Conservation (phyloP, 2,797 vertebrate species). For the Acanthurus tractus region DNA sequence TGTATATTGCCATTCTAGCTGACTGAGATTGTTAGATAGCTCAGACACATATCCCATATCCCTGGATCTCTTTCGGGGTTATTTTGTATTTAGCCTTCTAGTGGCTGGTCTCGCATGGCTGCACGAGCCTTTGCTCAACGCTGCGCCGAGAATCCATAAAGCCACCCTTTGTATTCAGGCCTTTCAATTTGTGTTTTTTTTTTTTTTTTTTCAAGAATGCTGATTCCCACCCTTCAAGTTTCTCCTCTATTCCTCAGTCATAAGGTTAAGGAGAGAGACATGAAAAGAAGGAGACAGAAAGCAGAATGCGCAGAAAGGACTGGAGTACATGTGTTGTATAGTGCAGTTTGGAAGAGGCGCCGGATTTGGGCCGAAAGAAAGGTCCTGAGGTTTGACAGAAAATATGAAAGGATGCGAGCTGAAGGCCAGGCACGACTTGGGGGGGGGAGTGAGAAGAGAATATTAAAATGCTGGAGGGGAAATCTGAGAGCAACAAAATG, state of each 20-base stretch:
- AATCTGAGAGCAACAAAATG: constrained; percentile 38
- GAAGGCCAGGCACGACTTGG: constrained; percentile 14
- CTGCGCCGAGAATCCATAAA: constrained; percentile 75
- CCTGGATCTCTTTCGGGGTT: constrained; percentile 65
- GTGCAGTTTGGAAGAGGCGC: constrained; percentile 24
- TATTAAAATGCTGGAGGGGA: constrained; percentile 51
- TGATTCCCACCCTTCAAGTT: constrained; percentile 71
- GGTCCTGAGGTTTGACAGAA: constrained; percentile 38
- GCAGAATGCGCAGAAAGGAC: constrained; percentile 28
- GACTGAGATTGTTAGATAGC: constrained; percentile 65
- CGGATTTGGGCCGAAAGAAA: constrained; percentile 1
- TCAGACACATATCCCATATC: constrained; percentile 68
- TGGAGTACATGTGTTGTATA: constrained; percentile 4
- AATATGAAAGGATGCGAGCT: constrained; percentile 41
- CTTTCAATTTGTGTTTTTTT: constrained; percentile 68
- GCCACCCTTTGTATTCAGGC: constrained; percentile 62
- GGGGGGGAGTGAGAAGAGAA: constrained; percentile 14
- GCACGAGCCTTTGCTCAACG: constrained; percentile 66
- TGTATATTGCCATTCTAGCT: constrained; percentile 67
- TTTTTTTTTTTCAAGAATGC: constrained; percentile 54
- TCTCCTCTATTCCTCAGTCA: constrained; percentile 54
- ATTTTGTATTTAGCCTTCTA: constrained; percentile 79
- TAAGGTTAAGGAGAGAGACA: constrained; percentile 28
- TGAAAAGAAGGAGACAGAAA: constrained; percentile 25
- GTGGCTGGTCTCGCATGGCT: constrained; percentile 74